Base-by-base conservation (phyloP, 2,888 invertebrate species). In the Panorpa germanica region DNA sequence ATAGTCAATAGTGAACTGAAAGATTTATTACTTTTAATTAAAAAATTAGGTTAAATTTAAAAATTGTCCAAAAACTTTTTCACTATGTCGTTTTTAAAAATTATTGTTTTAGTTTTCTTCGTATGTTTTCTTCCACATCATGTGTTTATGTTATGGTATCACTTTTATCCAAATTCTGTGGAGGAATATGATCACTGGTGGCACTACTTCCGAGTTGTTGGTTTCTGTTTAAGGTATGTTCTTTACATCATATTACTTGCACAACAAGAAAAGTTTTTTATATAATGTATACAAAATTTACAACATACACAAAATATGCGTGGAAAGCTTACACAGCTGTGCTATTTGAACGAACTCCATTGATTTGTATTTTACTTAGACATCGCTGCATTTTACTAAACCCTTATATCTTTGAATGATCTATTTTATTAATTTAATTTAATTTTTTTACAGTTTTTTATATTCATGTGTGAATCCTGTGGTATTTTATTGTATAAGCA, bases 391-490 rank as follows among this genome's bases (percentile, higher is more conserved):
- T 23, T 12, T 4, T 12, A 23, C 5, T 12, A 23, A 5, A 23
- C 5, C 12, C 23, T 23, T 4, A 12, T 5, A n/a, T n/a, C n/a
- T n/a, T n/a, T n/a, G n/a, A n/a, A n/a, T n/a, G n/a, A n/a, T 17
- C 19, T 16, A 17, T 16, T 16, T 12, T 25, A 17, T 34, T 28
- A 25, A 4, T 21, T 33, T 25, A 20, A 30, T 13, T 25, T 30
- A 9, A 25, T 33, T 31, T 35, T 29, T 28, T 49, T 50, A 22
- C 50, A 71, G 77, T 43, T 88, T 85, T 56, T 65, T 86, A 38
- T 90, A 85, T 55, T 88, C 90, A 10, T 86, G 86, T 56, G 74
- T 86, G 40, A 88, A 88, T 48, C 88, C 88, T 0, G 72, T 86
- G 25, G 83, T 85, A 0, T 55, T 88, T 11, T 88, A 86, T 55